Percentiles rank a stretch among this genome's conserved stretches.
phyloP scores from a whole-genome alignment of 2,888 invertebrate species.

The Plemyria rubiginata region DNA sequence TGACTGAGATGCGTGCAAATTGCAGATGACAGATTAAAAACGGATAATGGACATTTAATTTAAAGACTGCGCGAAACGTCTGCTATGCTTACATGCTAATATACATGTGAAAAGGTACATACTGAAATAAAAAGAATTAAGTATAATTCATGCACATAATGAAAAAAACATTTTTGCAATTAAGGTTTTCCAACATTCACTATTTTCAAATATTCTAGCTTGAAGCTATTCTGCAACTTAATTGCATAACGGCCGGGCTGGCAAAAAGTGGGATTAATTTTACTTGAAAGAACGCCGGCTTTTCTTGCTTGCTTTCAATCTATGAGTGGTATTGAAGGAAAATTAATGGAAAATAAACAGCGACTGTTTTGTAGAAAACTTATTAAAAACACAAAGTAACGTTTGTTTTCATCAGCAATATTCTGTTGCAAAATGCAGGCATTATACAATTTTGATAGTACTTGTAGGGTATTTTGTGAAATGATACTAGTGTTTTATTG shows the following conservation, averaged over 20 bases:
- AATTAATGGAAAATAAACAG: conserved; percentile 26
- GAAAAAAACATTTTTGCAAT: background rate
- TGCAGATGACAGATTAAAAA: conserved; percentile 15
- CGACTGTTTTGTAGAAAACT: conserved; percentile 4
- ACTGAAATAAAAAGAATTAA: conserved; percentile 2
- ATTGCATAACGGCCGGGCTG: conserved; percentile 32
- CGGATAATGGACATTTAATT: conserved; percentile 5
- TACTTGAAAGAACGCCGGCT: conserved; percentile 30
- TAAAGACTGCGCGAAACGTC: conserved; percentile 1
- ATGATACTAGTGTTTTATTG: too few species aligned
- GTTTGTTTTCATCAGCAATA: background rate
- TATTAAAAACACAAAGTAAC: background rate
- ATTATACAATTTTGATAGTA: too few species aligned
- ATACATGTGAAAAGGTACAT: background rate
- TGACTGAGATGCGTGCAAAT: conserved; percentile 3
- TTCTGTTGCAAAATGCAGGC: too few species aligned
- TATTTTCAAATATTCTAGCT: conserved; percentile 31
- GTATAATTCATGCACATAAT: background rate
- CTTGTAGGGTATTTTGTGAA: too few species aligned
- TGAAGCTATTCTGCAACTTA: conserved; percentile 32
- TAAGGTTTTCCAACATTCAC: conserved; percentile 1
- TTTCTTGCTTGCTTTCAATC: conserved; percentile 31
- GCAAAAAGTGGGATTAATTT: conserved; percentile 30
- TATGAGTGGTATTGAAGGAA: conserved; percentile 28
- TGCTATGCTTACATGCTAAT: too few species aligned